Conservation (phyloP, 2,113 vertebrate species). For the Myotis davidii region DNA sequence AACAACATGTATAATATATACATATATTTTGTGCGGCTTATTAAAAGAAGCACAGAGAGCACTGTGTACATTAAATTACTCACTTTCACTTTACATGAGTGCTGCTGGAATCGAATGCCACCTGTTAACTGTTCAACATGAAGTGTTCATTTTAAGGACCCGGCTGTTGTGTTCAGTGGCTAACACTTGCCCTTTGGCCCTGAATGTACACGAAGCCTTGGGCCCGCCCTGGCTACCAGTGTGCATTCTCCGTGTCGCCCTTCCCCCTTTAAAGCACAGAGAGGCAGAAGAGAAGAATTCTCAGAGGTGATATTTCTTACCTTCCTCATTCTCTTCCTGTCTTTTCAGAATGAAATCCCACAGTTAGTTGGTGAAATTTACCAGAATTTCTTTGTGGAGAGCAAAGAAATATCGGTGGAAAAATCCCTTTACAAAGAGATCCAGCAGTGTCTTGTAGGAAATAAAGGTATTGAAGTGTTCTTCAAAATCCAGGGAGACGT, state of each 20-base stretch:
- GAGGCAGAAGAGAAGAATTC: neutral
- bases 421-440: conserved; percentile 97
- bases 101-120: neutral
- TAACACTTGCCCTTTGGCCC: neutral
- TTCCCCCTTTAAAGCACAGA: neutral
- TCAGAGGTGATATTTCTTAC: neutral
- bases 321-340: conserved; percentile 39
- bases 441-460: conserved; percentile 97
- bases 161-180: neutral
- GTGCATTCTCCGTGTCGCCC: neutral
- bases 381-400: conserved; percentile 98
- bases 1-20: neutral
- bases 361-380: conserved; percentile 98
- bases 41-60: neutral
- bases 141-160: conserved; percentile 3
- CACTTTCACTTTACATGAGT: neutral
- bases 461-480: conserved; percentile 97
- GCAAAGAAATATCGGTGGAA: conserved; percentile 96
- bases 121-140: neutral
- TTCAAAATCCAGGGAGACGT: conserved; percentile 92
- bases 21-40: neutral
- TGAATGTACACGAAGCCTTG: neutral
- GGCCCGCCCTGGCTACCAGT: rapidly evolving
- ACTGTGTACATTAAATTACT: neutral
- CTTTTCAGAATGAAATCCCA: conserved; percentile 94